Evolutionary conservation across 2,113 vertebrate species (phyloP).

Genomic region (Paradoxurus hermaphroditus): DNA sequence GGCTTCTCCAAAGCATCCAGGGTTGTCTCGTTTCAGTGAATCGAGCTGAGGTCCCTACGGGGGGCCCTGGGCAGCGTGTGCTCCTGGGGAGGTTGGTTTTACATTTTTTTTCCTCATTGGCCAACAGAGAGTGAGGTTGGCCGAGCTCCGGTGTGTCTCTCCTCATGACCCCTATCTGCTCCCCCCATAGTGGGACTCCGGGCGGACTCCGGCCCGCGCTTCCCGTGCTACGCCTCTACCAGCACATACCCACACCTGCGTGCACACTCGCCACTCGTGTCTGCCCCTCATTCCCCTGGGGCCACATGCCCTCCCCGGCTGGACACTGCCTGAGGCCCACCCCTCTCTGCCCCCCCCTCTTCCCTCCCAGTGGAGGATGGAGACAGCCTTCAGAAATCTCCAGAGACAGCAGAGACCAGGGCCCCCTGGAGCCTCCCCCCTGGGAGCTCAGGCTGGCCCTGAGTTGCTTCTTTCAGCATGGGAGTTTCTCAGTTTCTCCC

Average conservation of each 20-base stretch:
- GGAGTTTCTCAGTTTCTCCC: background rate
- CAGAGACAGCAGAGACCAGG: background rate
- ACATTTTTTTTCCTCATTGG: background rate
- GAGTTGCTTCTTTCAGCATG: background rate
- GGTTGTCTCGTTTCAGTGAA: background rate
- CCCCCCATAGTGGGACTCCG: background rate
- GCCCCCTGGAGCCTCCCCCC: background rate
- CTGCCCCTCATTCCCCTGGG: background rate
- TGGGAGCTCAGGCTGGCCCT: background rate
- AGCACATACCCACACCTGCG: background rate
- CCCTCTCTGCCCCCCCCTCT: background rate
- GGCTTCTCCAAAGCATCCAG: background rate
- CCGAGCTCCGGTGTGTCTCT: background rate
- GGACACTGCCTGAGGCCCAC: background rate
- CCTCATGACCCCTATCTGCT: background rate
- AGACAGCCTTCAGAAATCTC: slow-evolving; percentile 9
- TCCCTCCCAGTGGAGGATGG: background rate
- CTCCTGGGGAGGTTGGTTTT: slow-evolving; percentile 17
- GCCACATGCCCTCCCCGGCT: background rate
- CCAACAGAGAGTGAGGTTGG: background rate
- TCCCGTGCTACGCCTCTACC: background rate
- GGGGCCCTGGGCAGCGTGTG: background rate
- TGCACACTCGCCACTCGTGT: background rate
- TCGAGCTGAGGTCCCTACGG: background rate
- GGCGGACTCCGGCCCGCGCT: background rate